Base-by-base conservation (phyloP, 2,888 invertebrate genomes). In the Folsomia candida region DNA sequence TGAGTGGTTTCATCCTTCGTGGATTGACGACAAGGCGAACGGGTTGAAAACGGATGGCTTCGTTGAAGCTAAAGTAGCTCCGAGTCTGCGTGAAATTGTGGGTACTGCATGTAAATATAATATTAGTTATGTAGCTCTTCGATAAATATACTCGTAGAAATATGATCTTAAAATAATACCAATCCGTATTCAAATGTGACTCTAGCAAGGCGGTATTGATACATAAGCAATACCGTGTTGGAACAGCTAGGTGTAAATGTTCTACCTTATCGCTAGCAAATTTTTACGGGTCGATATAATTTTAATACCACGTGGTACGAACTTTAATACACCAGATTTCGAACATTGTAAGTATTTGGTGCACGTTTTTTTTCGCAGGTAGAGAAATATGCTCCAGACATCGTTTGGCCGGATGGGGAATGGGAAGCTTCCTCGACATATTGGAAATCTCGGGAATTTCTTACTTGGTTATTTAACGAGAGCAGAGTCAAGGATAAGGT, bases 341-440 rank as follows among this genome's bases (percentile, higher is more conserved):
- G n/a, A n/a, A n/a, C n/a, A n/a, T n/a, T n/a, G n/a, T n/a, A n/a
- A n/a, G n/a, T n/a, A n/a, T n/a, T n/a, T n/a, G n/a, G n/a, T 11
- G 9, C 4, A 3, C 26, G 20, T 24, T 26, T 57, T 57, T 9
- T 22, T 47, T 11, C 18, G 18, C 22, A 54, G 62, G 83, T 85
- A n/a, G 80, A 83, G 11, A 80, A 71, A 14, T 87, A 87, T 77
- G 73, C 84, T 57, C 87, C 87, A 0, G 91, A 93, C 28, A 86
- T 97, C 0, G 83, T 97, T 20, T 97, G 96, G 96, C 90, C 94
- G 0, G 97, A 97, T 83, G 97, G 97, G 0, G 96, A 96, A 80
- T 95, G 95, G 94, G 95, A 94, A 82, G 91, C 54, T 4, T 6
- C 6, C 4, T 18, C 18, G 4, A 54, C 85, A 0, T 96, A 96